Evolutionary conservation across 1,140 invertebrate species (phyloP), one percentile per base, ranked within the genome.

Genomic region (Anastrepha obliqua): DNA sequence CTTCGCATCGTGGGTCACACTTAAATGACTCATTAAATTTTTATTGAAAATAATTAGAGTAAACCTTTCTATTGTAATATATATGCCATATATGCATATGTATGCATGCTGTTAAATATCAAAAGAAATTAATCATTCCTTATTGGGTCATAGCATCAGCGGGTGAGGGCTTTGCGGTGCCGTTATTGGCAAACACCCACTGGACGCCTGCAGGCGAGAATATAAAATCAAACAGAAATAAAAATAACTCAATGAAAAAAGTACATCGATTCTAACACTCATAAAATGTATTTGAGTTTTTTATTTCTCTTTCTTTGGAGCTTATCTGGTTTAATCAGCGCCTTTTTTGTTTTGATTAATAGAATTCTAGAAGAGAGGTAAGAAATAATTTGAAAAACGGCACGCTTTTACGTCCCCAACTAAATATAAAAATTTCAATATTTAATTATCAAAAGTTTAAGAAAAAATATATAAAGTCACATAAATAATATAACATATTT

Each of bases 141-240:
- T 74, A 74, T 74, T 74, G 42, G 67, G 42, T 47, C 13, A 74
- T 39, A 5, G 15, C 29, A 44, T 2, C 65, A 70, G 20, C 42
- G 11, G 3, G 42, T 47, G 60, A 29, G 29, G 29, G 9, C 67
- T 74, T 13, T 7, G 13, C 20, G 64, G 64, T 29, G 15, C 67
- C 42, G 29, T 74, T 74, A 74, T 39, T 44, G 67, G 39, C 15
- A 74, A 74, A 74, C 67, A 74, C 42, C 42, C 42, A 74, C 42
- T 44, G 42, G 4, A 74, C 67, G 42, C 67, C 29, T 74, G 67
- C 42, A 44, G 67, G 67, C 42, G 15, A 29, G 9, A 13, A 29
- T 3, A 11, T 64, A 20, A 64, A 64, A 64, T 64, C 17, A 20
- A 64, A 64, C 17, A 20, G 17, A 64, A 29, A 29, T 29, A 29